These are phyloP conservation scores for Megastigmus dorsalis DNA, from an alignment of 2,888 invertebrate species.

Conservation along the genomic window DNA sequence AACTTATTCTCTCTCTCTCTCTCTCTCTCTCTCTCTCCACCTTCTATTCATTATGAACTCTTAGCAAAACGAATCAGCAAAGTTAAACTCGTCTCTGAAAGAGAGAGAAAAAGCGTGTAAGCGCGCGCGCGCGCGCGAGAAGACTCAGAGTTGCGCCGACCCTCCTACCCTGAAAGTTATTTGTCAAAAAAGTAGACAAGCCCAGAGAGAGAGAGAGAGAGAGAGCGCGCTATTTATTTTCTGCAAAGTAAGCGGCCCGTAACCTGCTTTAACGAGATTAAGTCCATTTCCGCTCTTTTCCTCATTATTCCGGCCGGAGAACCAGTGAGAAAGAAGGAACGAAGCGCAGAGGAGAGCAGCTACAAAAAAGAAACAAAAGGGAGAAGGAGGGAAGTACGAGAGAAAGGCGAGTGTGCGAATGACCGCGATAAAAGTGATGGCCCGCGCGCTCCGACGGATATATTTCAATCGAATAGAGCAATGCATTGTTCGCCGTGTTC, in stretches of 20 bases:
- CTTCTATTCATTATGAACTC: constrained; percentile 19
- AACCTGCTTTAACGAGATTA: constrained; percentile 33
- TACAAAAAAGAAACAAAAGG: not conserved
- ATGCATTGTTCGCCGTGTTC: not conserved
- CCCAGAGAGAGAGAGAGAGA: no score
- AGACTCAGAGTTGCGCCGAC: not conserved
- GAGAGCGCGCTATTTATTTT: constrained; percentile 40
- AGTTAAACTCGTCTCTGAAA: constrained; percentile 23
- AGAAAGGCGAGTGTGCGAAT: not conserved
- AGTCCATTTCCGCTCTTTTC: constrained; percentile 10
- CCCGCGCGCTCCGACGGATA: no score
- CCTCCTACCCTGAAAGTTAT: constrained; percentile 26
- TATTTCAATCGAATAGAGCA: not conserved
- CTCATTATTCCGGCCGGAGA: constrained; percentile 11
- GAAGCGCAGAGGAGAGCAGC: not conserved
- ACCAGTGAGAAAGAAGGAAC: not conserved
- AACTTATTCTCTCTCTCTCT: no score
- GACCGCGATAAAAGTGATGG: constrained; percentile 8
- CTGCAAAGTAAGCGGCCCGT: not conserved
- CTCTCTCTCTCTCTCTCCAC: no score
- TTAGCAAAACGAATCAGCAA: constrained; percentile 31
- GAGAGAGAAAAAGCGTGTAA: no score
- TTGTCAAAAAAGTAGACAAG: constrained; percentile 32
- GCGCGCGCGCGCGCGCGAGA: not conserved
- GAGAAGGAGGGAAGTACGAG: not conserved